Evolutionary conservation across 2,888 invertebrate species (phyloP).

Genomic region (Ariolimax columbianus): DNA sequence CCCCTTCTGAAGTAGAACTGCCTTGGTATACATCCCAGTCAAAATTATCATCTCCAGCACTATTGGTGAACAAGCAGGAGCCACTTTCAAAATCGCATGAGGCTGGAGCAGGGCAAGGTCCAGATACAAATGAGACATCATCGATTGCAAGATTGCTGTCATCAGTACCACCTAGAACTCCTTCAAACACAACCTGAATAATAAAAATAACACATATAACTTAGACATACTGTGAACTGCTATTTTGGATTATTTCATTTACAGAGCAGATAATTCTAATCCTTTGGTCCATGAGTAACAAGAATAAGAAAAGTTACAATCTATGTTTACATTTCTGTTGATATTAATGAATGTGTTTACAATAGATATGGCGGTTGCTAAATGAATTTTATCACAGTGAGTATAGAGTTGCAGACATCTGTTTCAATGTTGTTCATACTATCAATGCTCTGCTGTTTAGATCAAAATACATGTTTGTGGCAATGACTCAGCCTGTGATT

Average conservation of each 20-base stretch:
- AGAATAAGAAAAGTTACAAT: not conserved
- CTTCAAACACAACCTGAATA: constrained; percentile 72
- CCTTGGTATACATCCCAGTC: constrained; percentile 71
- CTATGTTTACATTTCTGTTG: not conserved
- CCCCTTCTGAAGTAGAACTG: constrained; percentile 81
- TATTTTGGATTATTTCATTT: not conserved
- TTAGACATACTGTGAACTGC: not conserved
- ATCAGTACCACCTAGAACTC: constrained; percentile 61
- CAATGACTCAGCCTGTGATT: no score
- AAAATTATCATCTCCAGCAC: constrained; percentile 64
- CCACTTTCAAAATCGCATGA: constrained; percentile 73
- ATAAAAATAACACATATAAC: not conserved
- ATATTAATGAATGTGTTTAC: no score
- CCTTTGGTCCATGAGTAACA: not conserved
- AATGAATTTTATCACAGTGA: no score
- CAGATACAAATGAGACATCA: constrained; percentile 65
- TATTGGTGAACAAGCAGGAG: constrained; percentile 66
- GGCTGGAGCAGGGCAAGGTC: constrained; percentile 62
- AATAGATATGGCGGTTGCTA: no score
- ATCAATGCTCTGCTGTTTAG: no score
- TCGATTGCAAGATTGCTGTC: constrained; percentile 74
- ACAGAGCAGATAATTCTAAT: not conserved
- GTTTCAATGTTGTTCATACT: no score
- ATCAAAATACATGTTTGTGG: no score
- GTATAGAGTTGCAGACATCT: no score